phyloP scores from a whole-genome alignment of 2,888 invertebrate species.

The Crematogaster levior region DNA sequence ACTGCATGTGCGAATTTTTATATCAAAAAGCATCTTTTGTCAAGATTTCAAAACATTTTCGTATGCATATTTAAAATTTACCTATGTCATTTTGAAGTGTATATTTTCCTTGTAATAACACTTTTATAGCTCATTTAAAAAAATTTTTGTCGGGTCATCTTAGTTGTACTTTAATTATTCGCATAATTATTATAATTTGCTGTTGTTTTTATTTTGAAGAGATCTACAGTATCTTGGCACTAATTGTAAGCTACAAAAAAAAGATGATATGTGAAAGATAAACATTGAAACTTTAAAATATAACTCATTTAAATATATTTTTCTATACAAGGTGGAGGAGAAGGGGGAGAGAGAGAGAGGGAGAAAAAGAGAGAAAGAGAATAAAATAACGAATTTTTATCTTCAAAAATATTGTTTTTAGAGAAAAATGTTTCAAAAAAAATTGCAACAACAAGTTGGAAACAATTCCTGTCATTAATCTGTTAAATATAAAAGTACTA shows the following conservation, averaged over 20 bases:
- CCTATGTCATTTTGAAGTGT: slow-evolving; percentile 4
- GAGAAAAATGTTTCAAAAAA: too few species aligned
- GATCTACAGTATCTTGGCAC: neutral
- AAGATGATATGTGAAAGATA: neutral
- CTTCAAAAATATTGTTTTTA: too few species aligned
- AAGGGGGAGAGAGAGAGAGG: too few species aligned
- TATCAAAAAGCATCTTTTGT: slow-evolving; percentile 40
- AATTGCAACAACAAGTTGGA: too few species aligned
- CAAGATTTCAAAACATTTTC: slow-evolving; percentile 31
- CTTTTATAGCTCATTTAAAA: slow-evolving; percentile 20
- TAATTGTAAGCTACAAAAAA: too few species aligned
- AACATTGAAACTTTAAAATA: neutral
- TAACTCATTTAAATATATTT: slow-evolving; percentile 2
- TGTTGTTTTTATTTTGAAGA: neutral
- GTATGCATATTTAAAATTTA: slow-evolving; percentile 19
- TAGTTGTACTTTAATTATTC: slow-evolving; percentile 17
- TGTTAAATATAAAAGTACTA: too few species aligned
- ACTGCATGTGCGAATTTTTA: slow-evolving; percentile 15
- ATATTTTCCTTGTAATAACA: slow-evolving; percentile 13
- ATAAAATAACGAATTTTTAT: too few species aligned
- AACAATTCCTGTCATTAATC: too few species aligned
- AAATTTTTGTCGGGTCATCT: neutral
- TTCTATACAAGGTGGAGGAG: too few species aligned
- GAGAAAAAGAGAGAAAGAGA: too few species aligned
- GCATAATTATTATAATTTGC: neutral